phyloP scores from a whole-genome alignment of 2,888 invertebrate species.

The Lymantria dispar region DNA sequence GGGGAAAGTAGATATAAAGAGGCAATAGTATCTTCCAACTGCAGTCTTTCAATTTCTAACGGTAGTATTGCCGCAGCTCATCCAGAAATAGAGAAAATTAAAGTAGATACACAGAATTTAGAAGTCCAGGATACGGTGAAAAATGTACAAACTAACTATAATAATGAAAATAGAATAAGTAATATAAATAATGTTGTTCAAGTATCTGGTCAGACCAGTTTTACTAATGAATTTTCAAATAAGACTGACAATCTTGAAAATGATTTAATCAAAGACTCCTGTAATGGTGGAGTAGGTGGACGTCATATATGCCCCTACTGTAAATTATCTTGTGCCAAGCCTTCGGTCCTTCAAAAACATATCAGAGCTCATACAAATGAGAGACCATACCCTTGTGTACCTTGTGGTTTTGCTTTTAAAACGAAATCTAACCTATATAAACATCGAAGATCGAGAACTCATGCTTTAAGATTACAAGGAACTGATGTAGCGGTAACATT shows the following conservation, averaged over 20 bases:
- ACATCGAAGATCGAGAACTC: conserved; percentile 90
- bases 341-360: conserved; percentile 96
- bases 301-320: conserved; percentile 94
- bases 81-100: conserved; percentile 72
- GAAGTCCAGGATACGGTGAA: conserved; percentile 54
- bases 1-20: conserved; percentile 62
- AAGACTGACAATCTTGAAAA: conserved; percentile 81
- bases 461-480: conserved; percentile 85
- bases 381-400: conserved; percentile 93
- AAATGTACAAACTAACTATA: conserved; percentile 82
- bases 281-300: conserved; percentile 76
- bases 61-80: conserved; percentile 74
- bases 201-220: conserved; percentile 80
- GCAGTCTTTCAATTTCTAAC: conserved; percentile 63
- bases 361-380: conserved; percentile 97
- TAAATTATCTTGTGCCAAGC: conserved; percentile 94
- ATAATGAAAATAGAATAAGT: conserved; percentile 72
- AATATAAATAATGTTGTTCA: conserved; percentile 76
- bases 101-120: conserved; percentile 47
- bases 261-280: conserved; percentile 75
- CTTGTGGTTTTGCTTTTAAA: conserved; percentile 96
- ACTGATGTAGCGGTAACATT: conserved; percentile 75
- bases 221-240: conserved; percentile 78
- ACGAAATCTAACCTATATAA: conserved; percentile 97
- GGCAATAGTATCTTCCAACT: conserved; percentile 50